Percentiles rank a stretch among this genome's conserved stretches.
Conservation (phyloP, 2,113 vertebrate genomes). For the Myxocyprinus asiaticus region DNA sequence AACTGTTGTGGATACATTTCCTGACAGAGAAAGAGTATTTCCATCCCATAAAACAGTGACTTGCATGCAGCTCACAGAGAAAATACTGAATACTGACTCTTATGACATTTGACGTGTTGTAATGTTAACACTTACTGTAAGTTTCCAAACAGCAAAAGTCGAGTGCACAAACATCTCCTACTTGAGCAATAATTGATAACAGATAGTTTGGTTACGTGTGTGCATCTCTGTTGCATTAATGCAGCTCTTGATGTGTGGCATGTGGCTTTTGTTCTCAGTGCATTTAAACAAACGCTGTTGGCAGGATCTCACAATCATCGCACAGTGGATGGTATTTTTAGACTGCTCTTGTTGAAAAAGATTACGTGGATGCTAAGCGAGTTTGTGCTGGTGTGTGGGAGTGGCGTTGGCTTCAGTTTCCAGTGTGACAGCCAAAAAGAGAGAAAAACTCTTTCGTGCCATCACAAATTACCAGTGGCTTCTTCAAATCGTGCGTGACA, state of each 20-base stretch:
- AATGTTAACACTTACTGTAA: too few relatives aligned
- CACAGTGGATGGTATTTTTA: slow-evolving; percentile 44
- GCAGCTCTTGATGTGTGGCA: not conserved
- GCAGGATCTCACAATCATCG: slow-evolving; percentile 18
- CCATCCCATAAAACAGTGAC: too few relatives aligned
- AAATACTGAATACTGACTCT: too few relatives aligned
- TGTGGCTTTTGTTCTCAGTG: not conserved
- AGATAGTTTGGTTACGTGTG: too few relatives aligned
- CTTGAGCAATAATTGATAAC: too few relatives aligned
- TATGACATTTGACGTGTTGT: too few relatives aligned
- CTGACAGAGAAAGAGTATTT: too few relatives aligned
- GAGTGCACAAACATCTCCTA: too few relatives aligned
- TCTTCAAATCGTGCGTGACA: slow-evolving; percentile 58
- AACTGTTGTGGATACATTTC: too few relatives aligned
- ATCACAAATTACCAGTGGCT: slow-evolving; percentile 56
- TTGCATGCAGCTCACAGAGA: too few relatives aligned
- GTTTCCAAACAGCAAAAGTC: too few relatives aligned
- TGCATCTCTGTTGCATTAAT: slow-evolving; percentile 37
- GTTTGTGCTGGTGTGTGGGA: slow-evolving; percentile 28
- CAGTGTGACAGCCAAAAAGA: slow-evolving; percentile 48
- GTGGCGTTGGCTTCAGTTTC: not conserved
- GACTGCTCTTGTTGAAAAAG: slow-evolving; percentile 50
- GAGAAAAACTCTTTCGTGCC: slow-evolving; percentile 54
- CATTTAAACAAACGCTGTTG: not conserved
- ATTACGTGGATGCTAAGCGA: slow-evolving; percentile 29